Evolutionary conservation across 2,888 invertebrate genomes (phyloP).

Genomic region (Bugula neritina): DNA sequence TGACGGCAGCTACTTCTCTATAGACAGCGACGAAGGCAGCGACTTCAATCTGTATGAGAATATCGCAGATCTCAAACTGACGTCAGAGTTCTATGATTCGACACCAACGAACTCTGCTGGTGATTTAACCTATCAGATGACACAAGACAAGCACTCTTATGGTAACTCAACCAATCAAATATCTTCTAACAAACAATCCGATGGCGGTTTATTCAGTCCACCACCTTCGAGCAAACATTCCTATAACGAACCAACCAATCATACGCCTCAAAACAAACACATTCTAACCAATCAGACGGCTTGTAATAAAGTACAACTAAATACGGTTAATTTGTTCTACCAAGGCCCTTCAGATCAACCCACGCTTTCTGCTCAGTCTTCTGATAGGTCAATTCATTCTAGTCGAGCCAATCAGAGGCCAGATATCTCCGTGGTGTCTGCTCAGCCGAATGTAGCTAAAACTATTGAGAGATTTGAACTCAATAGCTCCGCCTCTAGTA

Average conservation of each 20-base stretch:
- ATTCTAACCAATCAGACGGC: too few relatives aligned
- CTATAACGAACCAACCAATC: too few relatives aligned
- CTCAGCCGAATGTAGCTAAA: background rate
- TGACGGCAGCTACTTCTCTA: conserved; percentile 22
- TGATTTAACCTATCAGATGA: background rate
- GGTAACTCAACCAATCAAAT: too few relatives aligned
- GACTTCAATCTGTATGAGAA: conserved; percentile 22
- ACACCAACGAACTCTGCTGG: conserved; percentile 13
- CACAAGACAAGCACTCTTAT: too few relatives aligned
- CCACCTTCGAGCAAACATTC: too few relatives aligned
- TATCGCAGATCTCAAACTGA: conserved; percentile 6
- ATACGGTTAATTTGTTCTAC: background rate
- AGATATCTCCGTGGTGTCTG: background rate
- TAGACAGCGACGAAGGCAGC: conserved; percentile 7
- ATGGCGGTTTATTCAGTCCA: too few relatives aligned
- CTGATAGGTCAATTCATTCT: background rate
- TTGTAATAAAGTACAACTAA: background rate
- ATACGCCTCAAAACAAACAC: too few relatives aligned
- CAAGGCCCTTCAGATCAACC: background rate
- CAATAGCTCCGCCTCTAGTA: background rate
- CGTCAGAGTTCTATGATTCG: background rate
- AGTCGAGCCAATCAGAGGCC: background rate
- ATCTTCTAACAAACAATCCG: too few relatives aligned
- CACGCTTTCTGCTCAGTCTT: background rate
- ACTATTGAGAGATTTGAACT: background rate